Evolutionary conservation across 2,888 invertebrate genomes (phyloP), one percentile per base, ranked within the genome.

Genomic region (Plagodis dolabraria): DNA sequence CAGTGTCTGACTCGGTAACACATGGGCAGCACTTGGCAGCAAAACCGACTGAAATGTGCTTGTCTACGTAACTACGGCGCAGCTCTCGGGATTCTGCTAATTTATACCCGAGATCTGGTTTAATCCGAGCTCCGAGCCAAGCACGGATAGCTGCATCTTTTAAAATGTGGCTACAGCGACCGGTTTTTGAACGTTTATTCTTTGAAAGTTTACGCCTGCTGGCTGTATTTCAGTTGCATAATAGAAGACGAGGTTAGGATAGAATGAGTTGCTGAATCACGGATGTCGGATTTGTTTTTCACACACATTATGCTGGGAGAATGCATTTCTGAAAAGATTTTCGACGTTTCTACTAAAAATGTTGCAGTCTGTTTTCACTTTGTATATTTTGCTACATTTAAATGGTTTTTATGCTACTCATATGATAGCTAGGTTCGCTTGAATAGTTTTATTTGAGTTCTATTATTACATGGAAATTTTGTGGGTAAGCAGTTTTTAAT

Each of bases 101-200:
- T 82, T 79, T 83, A 83, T 79, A 64, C 64, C 53, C 33, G 12
- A 55, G 72, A 75, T 77, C 76, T 76, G 58, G 61, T 60, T 66
- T 78, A 79, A 81, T 76, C 73, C 69, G 47, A 33, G 50, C 58
- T 43, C 53, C 42, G 55, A 22, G 22, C 53, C 35, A 33, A 47
- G 47, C 49, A 36, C 11, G 38, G 47, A 11, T 47, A 44, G 43
- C 54, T 47, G 47, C 57, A 57, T 54, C 47, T 61, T 53, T 57
- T 61, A 53, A 49, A 52, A 61, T 53, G 42, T 22, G 43, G 36
- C 36, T 46, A 33, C 5, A 53, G 43, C 35, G 33, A 46, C n/a
- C 53, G 46, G 52, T 35, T 45, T 44, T 48, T 36, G 44, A 45
- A 45, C 11, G 45, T 45, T 53, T 9, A 22, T 33, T 52, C 12